Evolutionary conservation across 2,113 vertebrate species (phyloP), one percentile per base, ranked within the genome.

Genomic region (Mormyrus lacerda): DNA sequence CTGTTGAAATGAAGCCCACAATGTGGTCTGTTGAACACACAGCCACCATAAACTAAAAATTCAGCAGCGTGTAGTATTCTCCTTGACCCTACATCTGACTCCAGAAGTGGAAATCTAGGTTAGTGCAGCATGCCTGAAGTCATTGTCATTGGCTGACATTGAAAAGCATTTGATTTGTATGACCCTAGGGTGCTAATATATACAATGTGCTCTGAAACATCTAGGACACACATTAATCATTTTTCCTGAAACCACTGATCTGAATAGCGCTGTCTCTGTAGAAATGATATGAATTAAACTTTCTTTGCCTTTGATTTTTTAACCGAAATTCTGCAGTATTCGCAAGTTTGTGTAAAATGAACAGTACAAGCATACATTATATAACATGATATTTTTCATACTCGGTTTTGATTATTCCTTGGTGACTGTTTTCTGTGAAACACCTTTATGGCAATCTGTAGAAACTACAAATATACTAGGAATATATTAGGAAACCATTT

Each of bases 111-210:
- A 82, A 85, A 89, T 89, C 21, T 89, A 53, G 88, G 88, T 42
- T 39, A 61, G 10, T n/a, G 27, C 53, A 45, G 79, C 51, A 19
- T 10, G 79, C 88, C 88, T 58, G 79, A 82, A 89, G 79, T 84
- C 88, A 58, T 84, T 84, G 79, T 89, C 88, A 84, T 89, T 84
- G 76, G 83, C 79, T 89, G 88, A 89, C 79, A 84, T 89, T 89
- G 88, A 55, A 39, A 42, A 44, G 76, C 76, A 58, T 10, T 27
- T 45, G 48, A 69, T 51, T 79, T 13, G 17, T 82, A 8, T 3
- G 5, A 24, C 76, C 39, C 88, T 51, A 35, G 50, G 79, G 76
- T 84, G 50, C 58, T 45, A 27, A 84, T 61, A 79, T 61, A 79
- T 55, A 55, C 88, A 88, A 17, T 47, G 58, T 88, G 39, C 85